Evolutionary conservation across 2,888 invertebrate genomes (phyloP).

Genomic region (Halictus ligatus): DNA sequence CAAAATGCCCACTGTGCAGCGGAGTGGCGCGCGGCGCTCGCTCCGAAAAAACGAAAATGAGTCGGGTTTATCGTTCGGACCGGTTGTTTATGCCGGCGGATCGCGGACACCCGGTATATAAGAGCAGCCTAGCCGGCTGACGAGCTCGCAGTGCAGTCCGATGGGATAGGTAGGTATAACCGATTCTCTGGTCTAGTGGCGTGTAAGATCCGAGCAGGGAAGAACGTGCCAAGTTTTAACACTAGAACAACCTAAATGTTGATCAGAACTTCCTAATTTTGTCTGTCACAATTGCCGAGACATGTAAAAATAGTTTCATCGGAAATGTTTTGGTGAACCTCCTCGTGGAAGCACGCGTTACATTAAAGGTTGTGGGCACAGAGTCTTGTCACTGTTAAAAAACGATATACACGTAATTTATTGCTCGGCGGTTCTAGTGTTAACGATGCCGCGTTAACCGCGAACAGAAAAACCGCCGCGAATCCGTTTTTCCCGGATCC

Average conservation of each 20-base stretch:
- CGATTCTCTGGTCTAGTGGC: constrained; percentile 67
- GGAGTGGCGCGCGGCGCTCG: neutral
- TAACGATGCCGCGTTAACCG: constrained; percentile 47
- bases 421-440: too few species aligned
- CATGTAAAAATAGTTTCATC: too few species aligned
- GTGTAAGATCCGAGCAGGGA: constrained; percentile 67
- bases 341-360: too few species aligned
- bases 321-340: too few species aligned
- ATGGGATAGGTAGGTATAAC: constrained; percentile 60
- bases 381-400: too few species aligned
- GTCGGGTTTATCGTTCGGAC: neutral
- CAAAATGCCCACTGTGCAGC: too few species aligned
- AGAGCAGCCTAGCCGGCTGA: constrained; percentile 52
- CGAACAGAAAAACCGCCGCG: constrained; percentile 21
- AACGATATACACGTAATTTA: too few species aligned
- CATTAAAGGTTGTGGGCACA: too few species aligned
- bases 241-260: too few species aligned
- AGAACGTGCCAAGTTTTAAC: constrained; percentile 61
- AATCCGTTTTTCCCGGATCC: constrained; percentile 7
- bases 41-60: neutral
- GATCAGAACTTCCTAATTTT: too few species aligned
- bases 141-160: constrained; percentile 48
- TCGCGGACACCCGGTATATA: constrained; percentile 58
- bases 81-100: constrained; percentile 14
- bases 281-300: too few species aligned